Conservation (phyloP, 2,888 invertebrate species). For the Spisula solida region DNA sequence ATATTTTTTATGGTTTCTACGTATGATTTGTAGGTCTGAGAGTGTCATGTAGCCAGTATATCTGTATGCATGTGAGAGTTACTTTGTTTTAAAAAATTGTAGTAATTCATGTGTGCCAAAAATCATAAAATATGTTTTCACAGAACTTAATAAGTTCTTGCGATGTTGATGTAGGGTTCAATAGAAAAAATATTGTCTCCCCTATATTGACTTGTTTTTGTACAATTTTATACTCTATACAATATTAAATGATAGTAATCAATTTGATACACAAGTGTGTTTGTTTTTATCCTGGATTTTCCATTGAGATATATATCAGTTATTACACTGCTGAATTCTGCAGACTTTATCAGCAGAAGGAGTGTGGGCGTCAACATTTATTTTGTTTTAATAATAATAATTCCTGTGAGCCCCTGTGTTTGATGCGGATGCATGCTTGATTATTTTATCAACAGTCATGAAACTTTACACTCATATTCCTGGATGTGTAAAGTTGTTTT, state of each 20-base stretch:
- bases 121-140: neutral
- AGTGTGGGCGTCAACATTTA: too few relatives aligned
- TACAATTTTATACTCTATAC: neutral
- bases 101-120: constrained; percentile 55
- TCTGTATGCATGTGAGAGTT: neutral
- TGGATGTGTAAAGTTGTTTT: too few relatives aligned
- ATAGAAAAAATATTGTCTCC: neutral
- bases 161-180: neutral
- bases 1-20: too few relatives aligned
- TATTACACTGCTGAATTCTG: neutral
- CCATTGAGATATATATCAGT: neutral
- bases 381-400: too few relatives aligned
- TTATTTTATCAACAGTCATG: neutral
- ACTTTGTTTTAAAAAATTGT: neutral
- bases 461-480: too few relatives aligned
- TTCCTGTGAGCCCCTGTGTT: too few relatives aligned
- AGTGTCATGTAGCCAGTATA: neutral
- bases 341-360: too few relatives aligned
- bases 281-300: neutral
- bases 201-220: neutral
- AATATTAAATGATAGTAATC: neutral
- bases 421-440: too few relatives aligned
- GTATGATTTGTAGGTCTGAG: neutral
- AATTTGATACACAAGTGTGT: neutral
- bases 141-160: constrained; percentile 30